Base-by-base conservation (phyloP, 2,113 vertebrate species). In the Kryptolebias marmoratus region DNA sequence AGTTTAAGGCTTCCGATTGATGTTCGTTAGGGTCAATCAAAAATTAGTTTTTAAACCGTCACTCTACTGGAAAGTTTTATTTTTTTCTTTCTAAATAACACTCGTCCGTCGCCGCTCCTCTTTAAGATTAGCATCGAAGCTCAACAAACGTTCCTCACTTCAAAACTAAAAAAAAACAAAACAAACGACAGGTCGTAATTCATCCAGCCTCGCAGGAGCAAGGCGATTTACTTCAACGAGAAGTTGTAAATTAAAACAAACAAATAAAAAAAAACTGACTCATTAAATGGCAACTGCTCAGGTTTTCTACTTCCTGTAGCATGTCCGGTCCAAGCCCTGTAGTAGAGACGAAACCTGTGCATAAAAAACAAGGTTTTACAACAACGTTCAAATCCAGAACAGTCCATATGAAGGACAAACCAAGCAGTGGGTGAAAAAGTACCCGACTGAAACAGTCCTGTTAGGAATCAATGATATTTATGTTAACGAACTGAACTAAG, bases 161-260 rank as follows among this genome's bases (percentile, higher is more conserved):
- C 27, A 27, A 9, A 42, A 10, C 5, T 14, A 9, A 15, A 15
- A 13, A 55, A 55, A 30, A 15, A 11, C 11, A 31, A 22, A 12
- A 28, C 52, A 27, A 22, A 9, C 32, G 62, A 36, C 32, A 50
- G 47, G 62, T 27, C 44, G 50, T 39, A 54, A 12, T 65, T 65
- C 53, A 6, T 53, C 31, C 11, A 42, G 18, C 30, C 18, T 22
- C 3, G 32, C 31, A 36, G 1, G 53, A 52, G 39, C 50, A 16
- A 31, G n/a, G n/a, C n/a, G 36, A 52, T 64, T 52, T 11, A 16
- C 42, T 50, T 45, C 56, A 22, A 66, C 56, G 52, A 67, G 36
- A 64, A 52, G 63, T 18, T 39, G 11, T 52, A n/a, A 67, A 67
- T 45, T 36, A 45, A 14, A 52, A 4, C 11, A 54, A 30, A 16